These are phyloP conservation scores for Pardosa pseudoannulata DNA, from an alignment of 2,888 invertebrate species.

Conservation along the genomic window DNA sequence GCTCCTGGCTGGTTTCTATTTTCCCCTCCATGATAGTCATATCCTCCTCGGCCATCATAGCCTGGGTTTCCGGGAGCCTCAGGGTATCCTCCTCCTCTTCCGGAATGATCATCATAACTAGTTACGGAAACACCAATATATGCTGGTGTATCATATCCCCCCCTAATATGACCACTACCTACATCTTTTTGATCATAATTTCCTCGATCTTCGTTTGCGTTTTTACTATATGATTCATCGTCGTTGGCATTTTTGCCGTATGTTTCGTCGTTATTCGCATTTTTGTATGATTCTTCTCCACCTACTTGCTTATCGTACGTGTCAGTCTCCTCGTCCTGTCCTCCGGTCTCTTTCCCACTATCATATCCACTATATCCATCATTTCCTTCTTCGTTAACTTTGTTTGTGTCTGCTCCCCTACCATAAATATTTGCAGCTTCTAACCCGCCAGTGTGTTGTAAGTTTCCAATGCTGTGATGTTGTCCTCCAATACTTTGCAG, in stretches of 20 bases:
- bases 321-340: background rate
- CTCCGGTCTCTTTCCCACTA: conserved; percentile 1
- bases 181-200: background rate
- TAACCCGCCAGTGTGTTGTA: background rate
- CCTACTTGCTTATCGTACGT: too few species aligned
- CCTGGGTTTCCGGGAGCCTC: conserved; percentile 2
- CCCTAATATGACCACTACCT: background rate
- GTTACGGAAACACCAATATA: conserved; percentile 56
- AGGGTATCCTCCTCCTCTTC: conserved; percentile 47
- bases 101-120: conserved; percentile 43
- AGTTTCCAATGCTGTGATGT: too few species aligned
- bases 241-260: background rate
- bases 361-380: background rate
- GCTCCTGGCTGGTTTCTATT: conserved; percentile 15
- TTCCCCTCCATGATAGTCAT: conserved; percentile 17
- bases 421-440: conserved; percentile 26
- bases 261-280: too few species aligned
- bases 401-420: conserved; percentile 31
- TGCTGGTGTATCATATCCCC: background rate
- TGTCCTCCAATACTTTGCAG: background rate
- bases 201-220: background rate
- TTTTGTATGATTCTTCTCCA: conserved; percentile 19
- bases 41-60: conserved; percentile 14
- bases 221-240: background rate
- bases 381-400: background rate